phyloP scores from a whole-genome alignment of 1,140 invertebrate genomes.

The Drosophila persimilis region DNA sequence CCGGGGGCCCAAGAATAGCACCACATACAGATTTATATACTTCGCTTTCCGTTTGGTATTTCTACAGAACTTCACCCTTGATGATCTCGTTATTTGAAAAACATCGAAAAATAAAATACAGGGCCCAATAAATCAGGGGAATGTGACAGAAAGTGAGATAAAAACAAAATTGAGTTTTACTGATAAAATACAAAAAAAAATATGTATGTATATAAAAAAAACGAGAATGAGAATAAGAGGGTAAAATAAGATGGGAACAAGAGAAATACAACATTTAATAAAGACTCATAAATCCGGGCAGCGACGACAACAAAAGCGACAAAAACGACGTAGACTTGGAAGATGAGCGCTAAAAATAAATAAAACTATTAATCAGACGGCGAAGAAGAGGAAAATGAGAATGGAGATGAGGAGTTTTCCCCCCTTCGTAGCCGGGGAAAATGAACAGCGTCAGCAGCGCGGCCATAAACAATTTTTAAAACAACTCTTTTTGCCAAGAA shows the following conservation, averaged over 20 bases:
- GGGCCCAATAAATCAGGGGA: constrained; percentile 64
- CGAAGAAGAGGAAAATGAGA: constrained; percentile 48
- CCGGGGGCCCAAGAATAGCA: constrained; percentile 21
- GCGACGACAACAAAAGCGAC: constrained; percentile 63
- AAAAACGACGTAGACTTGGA: constrained; percentile 67
- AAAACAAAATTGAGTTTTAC: constrained; percentile 56
- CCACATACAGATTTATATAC: no score
- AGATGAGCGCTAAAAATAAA: constrained; percentile 81
- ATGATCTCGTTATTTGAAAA: constrained; percentile 18
- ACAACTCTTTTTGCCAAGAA: constrained; percentile 79
- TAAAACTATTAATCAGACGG: constrained; percentile 79
- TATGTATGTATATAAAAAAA: neutral
- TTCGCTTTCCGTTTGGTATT: constrained; percentile 11
- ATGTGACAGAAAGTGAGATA: constrained; percentile 76
- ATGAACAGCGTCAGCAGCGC: constrained; percentile 74
- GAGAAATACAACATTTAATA: constrained; percentile 75
- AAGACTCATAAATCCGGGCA: constrained; percentile 72
- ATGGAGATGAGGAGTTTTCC: constrained; percentile 43
- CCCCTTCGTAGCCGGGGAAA: constrained; percentile 50
- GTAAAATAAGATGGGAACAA: constrained; percentile 15
- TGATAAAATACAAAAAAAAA: constrained; percentile 59
- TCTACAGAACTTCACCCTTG: no score
- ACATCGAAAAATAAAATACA: constrained; percentile 42
- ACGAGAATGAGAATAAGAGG: neutral
- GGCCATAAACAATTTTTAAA: constrained; percentile 80